Base-by-base conservation (phyloP, 2,797 vertebrate genomes). In the Crocidura indochinensis region DNA sequence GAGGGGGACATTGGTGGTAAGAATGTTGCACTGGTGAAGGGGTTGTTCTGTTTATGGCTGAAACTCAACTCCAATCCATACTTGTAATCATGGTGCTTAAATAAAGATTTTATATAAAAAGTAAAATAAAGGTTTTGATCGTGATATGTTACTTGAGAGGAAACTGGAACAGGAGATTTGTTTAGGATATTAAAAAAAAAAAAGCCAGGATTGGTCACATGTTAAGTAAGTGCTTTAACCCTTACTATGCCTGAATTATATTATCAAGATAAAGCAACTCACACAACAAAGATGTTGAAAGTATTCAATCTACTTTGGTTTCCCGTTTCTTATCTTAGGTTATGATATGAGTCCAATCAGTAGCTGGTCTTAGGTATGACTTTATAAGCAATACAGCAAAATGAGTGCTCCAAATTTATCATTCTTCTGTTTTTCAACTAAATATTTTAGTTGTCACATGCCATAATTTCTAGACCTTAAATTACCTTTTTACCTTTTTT, bases 351-450 rank as follows among this genome's bases (percentile, higher is more conserved):
- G 53, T 82, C 65, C 7, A 51, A 29, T 65, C 74, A 49, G 47
- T 80, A 62, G 46, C 64, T 81, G 53, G 77, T 67, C 46, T 89
- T 74, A 77, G 60, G 67, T 84, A 47, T 75, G 1, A 38, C 24
- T 64, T 60, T 60, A 38, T 38, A 76, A 73, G 77, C 6, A 29
- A 65, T 29, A 81, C 19, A 81, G 47, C 47, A 95, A 87, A 81
- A 91, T 53, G 64, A 88, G 10, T 38, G 27, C 29, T 29, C 81
- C 64, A 82, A 74, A 67, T 8, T 27, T 24, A 84, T 80, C 27
- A 84, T 62, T 44, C 31, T 87, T 84, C 82, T 78, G 60, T 88
- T 76, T 51, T 90, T 60, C 79, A 85, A 75, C 68, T 46, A 67
- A 84, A 75, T 14, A 71, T n/a, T 71, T 24, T 8, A 69, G 47